phyloP scores from a whole-genome alignment of 1,140 invertebrate species.

The Alviniconcha marisindica region DNA sequence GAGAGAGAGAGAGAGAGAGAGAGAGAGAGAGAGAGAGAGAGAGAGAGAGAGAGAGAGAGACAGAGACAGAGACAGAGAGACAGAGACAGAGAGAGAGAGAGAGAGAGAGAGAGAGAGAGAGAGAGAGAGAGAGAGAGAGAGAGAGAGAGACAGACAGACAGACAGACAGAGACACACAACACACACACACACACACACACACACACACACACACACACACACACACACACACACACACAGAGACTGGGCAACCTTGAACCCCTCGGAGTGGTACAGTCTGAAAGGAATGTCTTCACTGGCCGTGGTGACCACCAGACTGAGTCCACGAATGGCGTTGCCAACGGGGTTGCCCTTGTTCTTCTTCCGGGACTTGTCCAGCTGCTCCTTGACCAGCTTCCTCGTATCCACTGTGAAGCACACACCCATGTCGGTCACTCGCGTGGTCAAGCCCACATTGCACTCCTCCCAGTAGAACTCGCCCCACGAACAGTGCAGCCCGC shows the following conservation, averaged over 20 bases:
- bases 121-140: background rate
- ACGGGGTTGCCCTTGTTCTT: slow-evolving; percentile 37
- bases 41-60: background rate
- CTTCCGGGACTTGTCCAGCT: background rate
- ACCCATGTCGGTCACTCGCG: slow-evolving; percentile 49
- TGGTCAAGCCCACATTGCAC: slow-evolving; percentile 29
- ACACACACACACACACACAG: background rate
- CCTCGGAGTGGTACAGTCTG: slow-evolving; percentile 46
- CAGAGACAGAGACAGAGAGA: background rate
- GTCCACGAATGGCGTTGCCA: slow-evolving; percentile 46
- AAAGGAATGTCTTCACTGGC: slow-evolving; percentile 38
- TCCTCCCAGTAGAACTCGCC: slow-evolving; percentile 50
- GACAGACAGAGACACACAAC: background rate
- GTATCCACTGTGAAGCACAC: slow-evolving; percentile 44
- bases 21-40: too few species aligned
- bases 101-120: slow-evolving; percentile 7
- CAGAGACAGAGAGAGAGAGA: background rate
- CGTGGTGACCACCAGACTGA: slow-evolving; percentile 39
- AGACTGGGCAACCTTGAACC: slow-evolving; percentile 43
- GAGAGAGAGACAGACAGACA: background rate
- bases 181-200: background rate
- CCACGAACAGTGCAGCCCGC: slow-evolving; percentile 47
- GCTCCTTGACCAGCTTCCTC: slow-evolving; percentile 27
- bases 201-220: background rate
- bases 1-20: too few species aligned